phyloP scores from a whole-genome alignment of 2,888 invertebrate genomes.

The Diadegma fenestrale region DNA sequence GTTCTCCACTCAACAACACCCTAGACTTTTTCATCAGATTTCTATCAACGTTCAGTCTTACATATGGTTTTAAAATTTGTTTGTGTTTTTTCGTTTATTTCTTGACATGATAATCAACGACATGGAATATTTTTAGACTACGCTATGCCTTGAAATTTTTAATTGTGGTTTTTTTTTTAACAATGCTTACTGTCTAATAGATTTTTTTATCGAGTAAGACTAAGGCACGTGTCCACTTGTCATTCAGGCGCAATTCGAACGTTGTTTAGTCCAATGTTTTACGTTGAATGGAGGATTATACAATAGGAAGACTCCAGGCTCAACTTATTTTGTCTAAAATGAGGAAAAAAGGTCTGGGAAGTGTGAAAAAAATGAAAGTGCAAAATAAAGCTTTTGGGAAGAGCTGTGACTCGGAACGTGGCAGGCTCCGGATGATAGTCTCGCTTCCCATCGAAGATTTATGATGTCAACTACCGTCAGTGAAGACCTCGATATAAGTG shows the following conservation, averaged over 20 bases:
- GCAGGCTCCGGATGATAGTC: conserved; percentile 9
- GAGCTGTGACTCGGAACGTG: conserved; percentile 22
- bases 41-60: background rate
- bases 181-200: background rate
- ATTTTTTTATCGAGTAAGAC: background rate
- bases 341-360: background rate
- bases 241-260: background rate
- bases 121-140: background rate
- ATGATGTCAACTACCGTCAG: conserved; percentile 46
- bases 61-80: background rate
- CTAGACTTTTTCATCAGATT: conserved; percentile 1
- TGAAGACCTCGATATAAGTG: background rate
- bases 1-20: background rate
- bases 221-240: background rate
- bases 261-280: background rate
- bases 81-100: background rate
- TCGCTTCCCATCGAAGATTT: conserved; percentile 47
- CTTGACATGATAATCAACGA: background rate
- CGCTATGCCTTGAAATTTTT: background rate
- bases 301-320: conserved; percentile 14
- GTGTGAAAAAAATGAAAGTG: conserved; percentile 6
- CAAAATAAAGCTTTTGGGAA: background rate
- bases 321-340: background rate
- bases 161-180: background rate
- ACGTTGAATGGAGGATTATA: background rate